These are phyloP conservation scores for Lemur catta DNA, from an alignment of 2,797 vertebrate genomes.

Conservation along the genomic window DNA sequence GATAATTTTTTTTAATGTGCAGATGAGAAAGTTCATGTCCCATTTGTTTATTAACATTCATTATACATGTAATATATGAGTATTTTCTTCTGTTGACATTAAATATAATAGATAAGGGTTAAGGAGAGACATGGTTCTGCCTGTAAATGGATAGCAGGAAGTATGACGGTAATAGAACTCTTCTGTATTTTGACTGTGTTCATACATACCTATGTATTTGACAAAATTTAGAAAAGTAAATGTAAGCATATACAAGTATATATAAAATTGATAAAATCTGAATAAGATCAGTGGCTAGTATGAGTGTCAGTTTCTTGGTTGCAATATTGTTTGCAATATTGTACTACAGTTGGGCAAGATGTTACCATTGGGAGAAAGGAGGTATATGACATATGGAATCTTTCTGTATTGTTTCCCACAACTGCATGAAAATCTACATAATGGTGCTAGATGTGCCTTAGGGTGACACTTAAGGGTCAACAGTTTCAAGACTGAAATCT, in stretches of 20 bases:
- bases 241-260: not conserved
- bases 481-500: not conserved
- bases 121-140: not conserved
- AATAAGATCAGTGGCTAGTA: not conserved
- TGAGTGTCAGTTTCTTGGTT: not conserved
- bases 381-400: not conserved
- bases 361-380: not conserved
- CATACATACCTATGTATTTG: not conserved
- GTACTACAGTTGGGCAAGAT: not conserved
- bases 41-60: slow-evolving; percentile 14
- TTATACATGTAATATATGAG: not conserved
- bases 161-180: not conserved
- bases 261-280: not conserved
- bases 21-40: not conserved
- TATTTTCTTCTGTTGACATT: not conserved
- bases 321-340: not conserved
- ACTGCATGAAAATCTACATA: not conserved
- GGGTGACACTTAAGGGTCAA: not conserved
- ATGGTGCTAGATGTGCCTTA: not conserved
- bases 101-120: not conserved
- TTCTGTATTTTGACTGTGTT: not conserved
- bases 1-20: not conserved
- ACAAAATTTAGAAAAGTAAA: slow-evolving; percentile 1
- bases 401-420: not conserved
- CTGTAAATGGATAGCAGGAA: not conserved